Percentiles rank a stretch among this genome's conserved stretches.
These are phyloP conservation scores for Dasypus novemcinctus DNA, from an alignment of 2,113 vertebrate species.

Conservation along the genomic window DNA sequence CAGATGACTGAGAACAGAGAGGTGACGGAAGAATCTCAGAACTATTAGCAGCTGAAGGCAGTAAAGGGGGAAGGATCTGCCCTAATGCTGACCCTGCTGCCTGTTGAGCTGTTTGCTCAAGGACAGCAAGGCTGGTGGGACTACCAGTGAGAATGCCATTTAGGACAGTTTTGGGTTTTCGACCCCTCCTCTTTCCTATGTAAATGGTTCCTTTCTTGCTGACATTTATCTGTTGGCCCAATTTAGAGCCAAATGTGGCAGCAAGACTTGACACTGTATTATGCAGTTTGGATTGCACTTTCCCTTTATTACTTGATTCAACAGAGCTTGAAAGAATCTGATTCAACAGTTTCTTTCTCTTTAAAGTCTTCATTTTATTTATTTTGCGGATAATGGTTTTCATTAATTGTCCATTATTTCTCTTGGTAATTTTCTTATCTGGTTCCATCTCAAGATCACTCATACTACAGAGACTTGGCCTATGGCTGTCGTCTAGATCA, in stretches of 20 bases:
- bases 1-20: slow-evolving; percentile 89
- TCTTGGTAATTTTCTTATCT: slow-evolving; percentile 87
- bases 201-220: slow-evolving; percentile 99
- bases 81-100: slow-evolving; percentile 82
- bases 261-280: slow-evolving; percentile 93
- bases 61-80: slow-evolving; percentile 85
- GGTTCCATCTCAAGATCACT: slow-evolving; percentile 85
- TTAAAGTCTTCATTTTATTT: slow-evolving; percentile 98
- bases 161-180: slow-evolving; percentile 92
- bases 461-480: slow-evolving; percentile 78
- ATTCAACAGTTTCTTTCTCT: slow-evolving; percentile 93
- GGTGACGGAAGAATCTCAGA: slow-evolving; percentile 92
- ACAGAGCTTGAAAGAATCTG: slow-evolving; percentile 87
- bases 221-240: slow-evolving; percentile 97
- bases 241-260: slow-evolving; percentile 92
- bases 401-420: slow-evolving; percentile 93
- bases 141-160: slow-evolving; percentile 81
- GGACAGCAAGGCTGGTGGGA: slow-evolving; percentile 76
- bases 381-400: slow-evolving; percentile 96
- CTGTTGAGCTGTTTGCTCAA: slow-evolving; percentile 85
- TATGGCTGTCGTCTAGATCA: slow-evolving; percentile 78
- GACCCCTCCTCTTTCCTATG: slow-evolving; percentile 97
- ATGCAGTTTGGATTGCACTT: slow-evolving; percentile 88
- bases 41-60: slow-evolving; percentile 80
- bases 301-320: slow-evolving; percentile 86